These are phyloP conservation scores for Tupiocoris notatus DNA, from an alignment of 2,888 invertebrate species.

Conservation along the genomic window DNA sequence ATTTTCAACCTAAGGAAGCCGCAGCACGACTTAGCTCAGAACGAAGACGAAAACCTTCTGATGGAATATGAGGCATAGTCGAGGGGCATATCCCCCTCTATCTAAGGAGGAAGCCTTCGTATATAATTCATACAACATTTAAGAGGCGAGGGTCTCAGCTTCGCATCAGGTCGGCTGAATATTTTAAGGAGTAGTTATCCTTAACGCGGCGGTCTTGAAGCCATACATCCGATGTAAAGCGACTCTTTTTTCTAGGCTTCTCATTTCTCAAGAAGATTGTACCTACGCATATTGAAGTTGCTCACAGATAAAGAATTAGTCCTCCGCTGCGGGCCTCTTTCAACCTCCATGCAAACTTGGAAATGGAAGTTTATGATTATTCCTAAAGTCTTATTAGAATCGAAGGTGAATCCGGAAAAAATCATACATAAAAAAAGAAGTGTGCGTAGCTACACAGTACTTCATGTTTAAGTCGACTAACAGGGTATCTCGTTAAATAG, in stretches of 20 bases:
- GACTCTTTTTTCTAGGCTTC: neutral
- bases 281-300: too few species aligned
- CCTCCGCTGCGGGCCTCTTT: too few species aligned
- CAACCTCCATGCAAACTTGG: too few species aligned
- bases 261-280: neutral
- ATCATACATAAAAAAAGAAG: too few species aligned
- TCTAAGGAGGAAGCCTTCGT: slow-evolving; percentile 8
- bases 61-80: neutral
- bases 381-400: too few species aligned
- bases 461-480: too few species aligned
- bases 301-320: too few species aligned
- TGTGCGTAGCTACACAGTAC: too few species aligned
- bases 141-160: slow-evolving; percentile 16
- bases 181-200: slow-evolving; percentile 28
- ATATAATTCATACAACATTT: slow-evolving; percentile 34
- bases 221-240: too few species aligned
- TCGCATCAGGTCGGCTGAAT: slow-evolving; percentile 19
- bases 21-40: neutral
- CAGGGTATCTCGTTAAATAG: too few species aligned
- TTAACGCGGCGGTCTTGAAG: slow-evolving; percentile 27
- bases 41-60: neutral
- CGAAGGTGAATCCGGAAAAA: too few species aligned
- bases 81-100: neutral
- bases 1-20: neutral
- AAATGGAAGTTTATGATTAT: too few species aligned